phyloP scores from a whole-genome alignment of 2,797 vertebrate species.

The Coreius guichenoti region DNA sequence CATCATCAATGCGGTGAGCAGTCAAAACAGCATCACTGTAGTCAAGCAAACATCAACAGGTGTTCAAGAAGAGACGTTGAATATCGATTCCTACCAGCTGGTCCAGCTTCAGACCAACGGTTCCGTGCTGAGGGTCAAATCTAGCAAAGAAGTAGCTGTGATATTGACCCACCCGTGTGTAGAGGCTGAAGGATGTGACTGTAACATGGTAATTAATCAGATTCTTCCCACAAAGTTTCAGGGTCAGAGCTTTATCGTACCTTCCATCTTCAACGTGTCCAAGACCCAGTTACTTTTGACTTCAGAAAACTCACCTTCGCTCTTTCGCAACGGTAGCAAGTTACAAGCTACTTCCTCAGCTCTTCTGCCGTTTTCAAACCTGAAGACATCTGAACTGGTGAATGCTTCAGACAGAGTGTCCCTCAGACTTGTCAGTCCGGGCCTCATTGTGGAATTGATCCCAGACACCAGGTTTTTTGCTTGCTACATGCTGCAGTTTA shows the following conservation, averaged over 20 bases:
- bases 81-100: not conserved
- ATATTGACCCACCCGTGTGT: conserved; percentile 72
- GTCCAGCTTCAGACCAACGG: conserved; percentile 46
- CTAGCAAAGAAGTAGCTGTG: conserved; percentile 46
- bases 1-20: conserved; percentile 60
- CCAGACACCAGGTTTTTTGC: conserved; percentile 65
- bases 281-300: conserved; percentile 48
- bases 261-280: not conserved
- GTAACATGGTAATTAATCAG: conserved; percentile 64
- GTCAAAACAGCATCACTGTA: conserved; percentile 39
- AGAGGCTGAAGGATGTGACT: conserved; percentile 58
- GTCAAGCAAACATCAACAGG: rapidly evolving
- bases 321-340: not conserved
- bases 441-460: conserved; percentile 70
- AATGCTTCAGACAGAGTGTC: not conserved
- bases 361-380: not conserved
- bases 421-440: conserved; percentile 62
- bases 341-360: not conserved
- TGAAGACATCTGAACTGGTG: not conserved
- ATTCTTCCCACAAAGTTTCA: conserved; percentile 50
- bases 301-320: not conserved
- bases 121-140: rapidly evolving
- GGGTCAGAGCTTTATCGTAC: conserved; percentile 61
- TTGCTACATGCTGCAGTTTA: conserved; percentile 64
- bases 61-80: rapidly evolving